phyloP scores from a whole-genome alignment of 2,797 vertebrate genomes.

The Trematomus bernacchii region DNA sequence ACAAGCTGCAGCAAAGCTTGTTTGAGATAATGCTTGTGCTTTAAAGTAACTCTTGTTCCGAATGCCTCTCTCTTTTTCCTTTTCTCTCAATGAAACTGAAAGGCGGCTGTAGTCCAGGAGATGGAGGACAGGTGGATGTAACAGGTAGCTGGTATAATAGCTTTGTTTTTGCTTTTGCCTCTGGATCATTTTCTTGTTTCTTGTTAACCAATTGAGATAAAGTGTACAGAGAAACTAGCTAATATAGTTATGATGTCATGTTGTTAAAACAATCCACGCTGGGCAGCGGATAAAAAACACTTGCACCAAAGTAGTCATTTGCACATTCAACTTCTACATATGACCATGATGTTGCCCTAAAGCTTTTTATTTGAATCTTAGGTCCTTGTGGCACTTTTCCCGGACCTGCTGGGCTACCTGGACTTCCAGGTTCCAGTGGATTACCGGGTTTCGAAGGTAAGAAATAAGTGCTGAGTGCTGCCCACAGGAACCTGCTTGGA shows the following conservation, averaged over 20 bases:
- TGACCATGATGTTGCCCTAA: slow-evolving; percentile 29
- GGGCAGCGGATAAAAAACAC: slow-evolving; percentile 67
- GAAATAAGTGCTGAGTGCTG: background rate
- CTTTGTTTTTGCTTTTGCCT: slow-evolving; percentile 72
- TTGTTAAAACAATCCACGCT: slow-evolving; percentile 62
- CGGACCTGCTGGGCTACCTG: slow-evolving; percentile 77
- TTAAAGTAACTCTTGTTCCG: slow-evolving; percentile 79
- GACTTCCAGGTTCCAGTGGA: slow-evolving; percentile 77
- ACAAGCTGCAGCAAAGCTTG: slow-evolving; percentile 72
- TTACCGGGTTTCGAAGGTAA: slow-evolving; percentile 81
- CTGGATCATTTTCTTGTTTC: slow-evolving; percentile 54
- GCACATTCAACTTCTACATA: background rate
- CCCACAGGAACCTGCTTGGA: background rate
- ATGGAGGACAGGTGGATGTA: slow-evolving; percentile 80
- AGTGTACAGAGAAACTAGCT: slow-evolving; percentile 37
- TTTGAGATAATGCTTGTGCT: slow-evolving; percentile 80
- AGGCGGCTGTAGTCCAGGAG: slow-evolving; percentile 85
- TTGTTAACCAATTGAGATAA: slow-evolving; percentile 19
- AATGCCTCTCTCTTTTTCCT: slow-evolving; percentile 72
- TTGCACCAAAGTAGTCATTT: slow-evolving; percentile 37
- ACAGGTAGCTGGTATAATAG: slow-evolving; percentile 84
- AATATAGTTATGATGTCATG: slow-evolving; percentile 48
- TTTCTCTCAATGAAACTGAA: slow-evolving; percentile 76
- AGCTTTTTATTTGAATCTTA: slow-evolving; percentile 43
- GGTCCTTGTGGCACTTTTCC: slow-evolving; percentile 73